Evolutionary conservation across 2,888 invertebrate genomes (phyloP), one percentile per base, ranked within the genome.

Genomic region (Gnatocerus cornutus): DNA sequence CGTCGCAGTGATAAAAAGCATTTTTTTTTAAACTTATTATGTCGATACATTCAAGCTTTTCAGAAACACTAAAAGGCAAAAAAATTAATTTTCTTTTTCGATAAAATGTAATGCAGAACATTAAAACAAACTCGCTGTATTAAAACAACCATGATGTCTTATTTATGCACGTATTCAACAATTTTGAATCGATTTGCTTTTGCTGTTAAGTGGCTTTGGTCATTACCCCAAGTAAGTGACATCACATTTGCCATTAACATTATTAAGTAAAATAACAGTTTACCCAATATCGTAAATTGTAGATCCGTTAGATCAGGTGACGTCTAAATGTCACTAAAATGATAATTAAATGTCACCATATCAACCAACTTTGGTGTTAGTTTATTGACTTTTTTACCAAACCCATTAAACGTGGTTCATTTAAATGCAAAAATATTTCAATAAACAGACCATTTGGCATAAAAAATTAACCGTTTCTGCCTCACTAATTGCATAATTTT

Each of bases 401-500:
- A 21, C 21, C 4, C 1, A 21, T 21, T 21, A 21, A 21, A 37
- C 37, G 37, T 3, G 8, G 1, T 37, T 37, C 4, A 21, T 21
- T 21, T 21, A 21, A 3, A 21, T 21, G 21, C 21, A 21, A 21
- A 21, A 21, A 3, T 21, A 21, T 21, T 21, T 21, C 4, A 33
- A 33, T 2, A n/a, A 33, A 7, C 6, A 33, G 33, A 33, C 1
- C 2, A 33, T 33, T 33, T 33, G 33, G 1, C 33, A 7, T 7
- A 9, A 33, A 33, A 33, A 33, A 33, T 9, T 33, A 33, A 33
- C n/a, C 3, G 33, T 7, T 33, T 33, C 7, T 7, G 33, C 33
- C n/a, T n/a, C 10, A 27, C 27, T 41, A 56, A 56, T 56, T 56
- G 27, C 41, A 56, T 56, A 56, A 56, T 56, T 56, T 56, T 43